Percentiles rank a stretch among this genome's conserved stretches.
These are phyloP conservation scores for Hoplias malabaricus DNA, from an alignment of 2,113 vertebrate genomes.

Conservation along the genomic window DNA sequence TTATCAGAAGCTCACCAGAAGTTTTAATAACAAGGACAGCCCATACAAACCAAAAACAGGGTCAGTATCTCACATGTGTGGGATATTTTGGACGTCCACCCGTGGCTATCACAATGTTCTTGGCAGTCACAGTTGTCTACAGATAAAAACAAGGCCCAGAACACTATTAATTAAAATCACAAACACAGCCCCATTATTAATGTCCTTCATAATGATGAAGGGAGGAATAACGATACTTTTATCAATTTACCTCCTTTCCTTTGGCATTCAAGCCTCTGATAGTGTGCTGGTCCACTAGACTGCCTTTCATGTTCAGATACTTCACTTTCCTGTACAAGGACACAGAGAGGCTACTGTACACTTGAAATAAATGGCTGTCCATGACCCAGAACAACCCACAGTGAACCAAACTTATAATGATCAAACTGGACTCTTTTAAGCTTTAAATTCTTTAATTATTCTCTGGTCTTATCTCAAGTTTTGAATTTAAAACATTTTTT, in stretches of 20 bases:
- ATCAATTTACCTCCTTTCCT: slow-evolving; percentile 81
- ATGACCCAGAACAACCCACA: neutral
- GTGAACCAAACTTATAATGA: no score
- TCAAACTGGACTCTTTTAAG: neutral
- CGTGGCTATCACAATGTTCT: slow-evolving; percentile 88
- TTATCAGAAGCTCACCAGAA: neutral
- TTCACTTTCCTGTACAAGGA: slow-evolving; percentile 84
- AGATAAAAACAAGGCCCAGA: slow-evolving; percentile 41
- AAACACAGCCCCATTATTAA: neutral
- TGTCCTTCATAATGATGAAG: neutral
- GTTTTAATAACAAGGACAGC: slow-evolving; percentile 27
- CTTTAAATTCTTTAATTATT: no score
- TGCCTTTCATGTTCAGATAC: slow-evolving; percentile 90
- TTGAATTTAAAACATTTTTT: no score
- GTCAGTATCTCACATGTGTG: slow-evolving; percentile 74
- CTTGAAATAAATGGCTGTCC: neutral
- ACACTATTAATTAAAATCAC: neutral
- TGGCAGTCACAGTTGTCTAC: slow-evolving; percentile 82
- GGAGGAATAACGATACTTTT: neutral
- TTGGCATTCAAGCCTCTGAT: slow-evolving; percentile 75
- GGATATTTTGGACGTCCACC: slow-evolving; percentile 91
- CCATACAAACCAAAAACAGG: neutral
- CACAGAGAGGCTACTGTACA: neutral
- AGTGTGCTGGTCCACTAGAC: slow-evolving; percentile 80
- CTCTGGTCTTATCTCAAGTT: no score